phyloP scores from a whole-genome alignment of 2,113 vertebrate species.

The Romanogobio albipinnatus region DNA sequence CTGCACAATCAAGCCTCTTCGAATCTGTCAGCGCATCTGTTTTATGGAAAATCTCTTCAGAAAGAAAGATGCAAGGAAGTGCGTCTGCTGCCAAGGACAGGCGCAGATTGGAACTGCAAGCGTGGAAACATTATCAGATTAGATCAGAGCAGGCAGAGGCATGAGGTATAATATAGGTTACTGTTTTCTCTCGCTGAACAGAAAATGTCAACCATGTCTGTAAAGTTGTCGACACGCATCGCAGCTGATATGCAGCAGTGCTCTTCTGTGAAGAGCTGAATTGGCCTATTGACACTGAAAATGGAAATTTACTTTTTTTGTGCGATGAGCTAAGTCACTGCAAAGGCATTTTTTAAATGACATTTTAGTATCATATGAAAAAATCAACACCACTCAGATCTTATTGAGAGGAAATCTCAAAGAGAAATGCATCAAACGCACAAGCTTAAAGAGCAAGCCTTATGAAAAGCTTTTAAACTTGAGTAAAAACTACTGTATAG shows the following conservation, averaged over 20 bases:
- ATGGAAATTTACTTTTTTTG: slow-evolving; percentile 20
- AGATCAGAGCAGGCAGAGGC: slow-evolving; percentile 8
- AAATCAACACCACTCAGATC: slow-evolving; percentile 18
- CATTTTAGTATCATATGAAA: slow-evolving; percentile 33
- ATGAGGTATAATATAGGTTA: slow-evolving; percentile 36
- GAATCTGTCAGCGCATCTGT: not conserved
- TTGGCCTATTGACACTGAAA: slow-evolving; percentile 16
- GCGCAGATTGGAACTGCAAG: slow-evolving; percentile 40
- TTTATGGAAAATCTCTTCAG: not conserved
- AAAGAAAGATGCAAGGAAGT: not conserved
- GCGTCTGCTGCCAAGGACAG: slow-evolving; percentile 40
- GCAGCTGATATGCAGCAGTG: not conserved
- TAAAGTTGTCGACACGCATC: slow-evolving; percentile 37
- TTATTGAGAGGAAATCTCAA: slow-evolving; percentile 20
- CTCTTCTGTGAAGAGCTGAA: slow-evolving; percentile 25
- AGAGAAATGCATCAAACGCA: slow-evolving; percentile 8
- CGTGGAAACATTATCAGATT: slow-evolving; percentile 18
- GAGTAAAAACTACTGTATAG: not conserved
- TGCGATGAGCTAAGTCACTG: not conserved
- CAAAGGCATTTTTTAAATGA: slow-evolving; percentile 1
- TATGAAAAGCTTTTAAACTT: slow-evolving; percentile 3
- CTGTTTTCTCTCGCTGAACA: slow-evolving; percentile 33
- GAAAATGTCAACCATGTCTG: slow-evolving; percentile 52
- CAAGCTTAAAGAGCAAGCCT: slow-evolving; percentile 14
- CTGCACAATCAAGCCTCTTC: not conserved